A percentile compares a stretch with the other conserved stretches of the same genome.
These are phyloP conservation scores for Brachyalestes nurse DNA, from an alignment of 2,797 vertebrate genomes.

Conservation along the genomic window DNA sequence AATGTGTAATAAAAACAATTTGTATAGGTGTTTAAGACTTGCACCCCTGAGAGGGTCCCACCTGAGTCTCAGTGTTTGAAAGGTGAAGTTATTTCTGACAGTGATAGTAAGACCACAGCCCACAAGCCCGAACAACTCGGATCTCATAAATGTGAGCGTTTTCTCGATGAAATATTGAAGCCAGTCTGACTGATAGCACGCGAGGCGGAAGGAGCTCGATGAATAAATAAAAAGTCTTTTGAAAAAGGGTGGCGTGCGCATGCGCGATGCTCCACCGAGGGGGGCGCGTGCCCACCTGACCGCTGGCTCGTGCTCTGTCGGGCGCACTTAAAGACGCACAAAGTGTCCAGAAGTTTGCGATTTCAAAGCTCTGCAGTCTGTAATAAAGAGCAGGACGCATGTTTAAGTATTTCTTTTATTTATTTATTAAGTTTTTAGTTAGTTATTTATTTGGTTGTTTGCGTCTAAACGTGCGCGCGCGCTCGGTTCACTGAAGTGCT, in stretches of 20 bases:
- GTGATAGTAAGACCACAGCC: neutral
- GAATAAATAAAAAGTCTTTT: neutral
- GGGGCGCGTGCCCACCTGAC: slow-evolving; percentile 3
- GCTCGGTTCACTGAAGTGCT: neutral
- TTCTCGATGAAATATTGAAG: slow-evolving; percentile 8
- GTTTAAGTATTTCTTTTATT: too few relatives aligned
- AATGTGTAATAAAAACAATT: too few relatives aligned
- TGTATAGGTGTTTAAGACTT: too few relatives aligned
- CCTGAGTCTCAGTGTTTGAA: too few relatives aligned
- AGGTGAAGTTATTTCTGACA: too few relatives aligned
- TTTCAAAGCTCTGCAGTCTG: too few relatives aligned
- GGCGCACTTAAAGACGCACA: neutral
- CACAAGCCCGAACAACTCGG: neutral
- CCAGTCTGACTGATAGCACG: neutral
- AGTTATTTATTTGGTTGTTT: slow-evolving; percentile 7
- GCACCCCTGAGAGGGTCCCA: too few relatives aligned
- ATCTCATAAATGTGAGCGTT: neutral
- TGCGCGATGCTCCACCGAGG: neutral
- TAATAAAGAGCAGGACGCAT: too few relatives aligned
- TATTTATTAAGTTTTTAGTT: too few relatives aligned
- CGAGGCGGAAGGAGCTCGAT: neutral
- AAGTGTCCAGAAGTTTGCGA: neutral
- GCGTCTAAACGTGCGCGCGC: slow-evolving; percentile 43
- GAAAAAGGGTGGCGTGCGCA: neutral
- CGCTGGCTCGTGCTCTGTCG: neutral